A percentile compares a stretch with the other conserved stretches of the same genome.
Evolutionary conservation across 2,113 vertebrate genomes (phyloP).

Genomic region (Tichodroma muraria): DNA sequence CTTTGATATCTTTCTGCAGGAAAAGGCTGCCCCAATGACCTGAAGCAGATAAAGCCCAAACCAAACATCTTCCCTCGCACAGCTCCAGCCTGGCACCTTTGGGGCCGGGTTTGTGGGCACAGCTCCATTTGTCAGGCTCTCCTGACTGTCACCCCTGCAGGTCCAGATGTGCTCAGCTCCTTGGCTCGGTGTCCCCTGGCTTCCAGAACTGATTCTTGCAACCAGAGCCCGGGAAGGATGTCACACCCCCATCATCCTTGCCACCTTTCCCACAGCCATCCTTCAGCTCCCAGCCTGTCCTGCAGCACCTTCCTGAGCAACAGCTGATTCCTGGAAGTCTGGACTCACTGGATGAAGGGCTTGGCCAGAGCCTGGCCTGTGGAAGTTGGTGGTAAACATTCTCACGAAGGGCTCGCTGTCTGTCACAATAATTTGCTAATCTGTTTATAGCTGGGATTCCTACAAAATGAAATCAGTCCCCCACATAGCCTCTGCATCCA

Average conservation of each 20-base stretch:
- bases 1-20: background rate
- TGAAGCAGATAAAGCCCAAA: background rate
- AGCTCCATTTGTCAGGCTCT: background rate
- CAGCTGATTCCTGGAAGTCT: background rate
- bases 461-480: conserved; percentile 55
- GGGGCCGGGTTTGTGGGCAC: background rate
- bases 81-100: background rate
- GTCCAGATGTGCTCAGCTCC: background rate
- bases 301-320: background rate
- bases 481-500: conserved; percentile 2
- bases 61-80: background rate
- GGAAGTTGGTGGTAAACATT: conserved; percentile 53
- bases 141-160: background rate
- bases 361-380: background rate
- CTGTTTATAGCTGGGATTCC: conserved; percentile 65
- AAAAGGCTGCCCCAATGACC: background rate
- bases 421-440: conserved; percentile 60
- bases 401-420: conserved; percentile 51
- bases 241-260: background rate
- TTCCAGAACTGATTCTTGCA: background rate
- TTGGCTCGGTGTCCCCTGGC: background rate
- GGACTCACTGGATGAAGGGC: background rate
- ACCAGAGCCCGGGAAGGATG: background rate
- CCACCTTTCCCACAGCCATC: background rate
- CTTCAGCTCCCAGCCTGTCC: background rate